These are phyloP conservation scores for Sepioteuthis lessoniana DNA, from an alignment of 2,888 invertebrate species.

Conservation along the genomic window DNA sequence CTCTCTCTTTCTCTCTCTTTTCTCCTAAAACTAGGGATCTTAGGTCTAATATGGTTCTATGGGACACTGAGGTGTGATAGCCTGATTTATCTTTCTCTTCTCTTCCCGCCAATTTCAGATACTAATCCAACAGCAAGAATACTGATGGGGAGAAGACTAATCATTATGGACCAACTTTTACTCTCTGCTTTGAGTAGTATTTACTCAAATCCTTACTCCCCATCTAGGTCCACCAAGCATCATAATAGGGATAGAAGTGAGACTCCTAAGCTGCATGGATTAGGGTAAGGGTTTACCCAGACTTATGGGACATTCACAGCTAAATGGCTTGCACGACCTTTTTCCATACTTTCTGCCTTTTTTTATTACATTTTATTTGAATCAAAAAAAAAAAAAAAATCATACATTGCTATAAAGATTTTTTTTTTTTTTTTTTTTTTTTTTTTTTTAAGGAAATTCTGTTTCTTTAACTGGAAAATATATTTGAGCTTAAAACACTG, in stretches of 20 bases:
- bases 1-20: background rate
- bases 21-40: background rate
- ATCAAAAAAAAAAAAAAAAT: too few species aligned
- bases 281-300: constrained; percentile 33
- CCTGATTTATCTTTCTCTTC: constrained; percentile 11
- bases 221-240: constrained; percentile 13
- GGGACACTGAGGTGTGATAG: background rate
- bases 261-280: background rate
- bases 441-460: too few species aligned
- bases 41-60: background rate
- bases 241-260: constrained; percentile 2
- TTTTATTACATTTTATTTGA: background rate
- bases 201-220: constrained; percentile 21
- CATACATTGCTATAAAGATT: background rate
- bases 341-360: background rate
- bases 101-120: constrained; percentile 33
- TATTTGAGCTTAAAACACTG: background rate
- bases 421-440: too few species aligned
- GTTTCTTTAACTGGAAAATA: background rate
- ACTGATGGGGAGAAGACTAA: background rate
- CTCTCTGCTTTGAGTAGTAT: background rate
- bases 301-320: constrained; percentile 14
- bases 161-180: background rate
- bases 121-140: background rate
- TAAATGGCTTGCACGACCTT: constrained; percentile 21